phyloP scores from a whole-genome alignment of 37 sponge, comb jelly and placozoan species.

The Diacarnus erythraeanus region DNA sequence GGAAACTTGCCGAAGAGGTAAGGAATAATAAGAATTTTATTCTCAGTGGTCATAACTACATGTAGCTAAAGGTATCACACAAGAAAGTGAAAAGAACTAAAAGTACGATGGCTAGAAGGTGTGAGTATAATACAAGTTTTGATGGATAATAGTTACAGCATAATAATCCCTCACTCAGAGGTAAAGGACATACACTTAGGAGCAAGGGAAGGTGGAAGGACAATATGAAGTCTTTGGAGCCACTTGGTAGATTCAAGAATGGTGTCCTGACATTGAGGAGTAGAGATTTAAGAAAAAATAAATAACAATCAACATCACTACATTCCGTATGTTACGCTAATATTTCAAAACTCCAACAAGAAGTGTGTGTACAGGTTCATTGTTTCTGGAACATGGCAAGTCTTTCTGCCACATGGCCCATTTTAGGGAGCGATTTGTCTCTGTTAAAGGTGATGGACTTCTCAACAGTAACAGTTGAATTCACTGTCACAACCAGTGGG shows the following conservation, averaged over 20 bases:
- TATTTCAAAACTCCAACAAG: background rate
- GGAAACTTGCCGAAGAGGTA: conserved; percentile 20
- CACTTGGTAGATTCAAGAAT: conserved; percentile 47
- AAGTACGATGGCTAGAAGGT: background rate
- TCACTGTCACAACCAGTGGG: background rate
- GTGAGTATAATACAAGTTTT: background rate
- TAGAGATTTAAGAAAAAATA: background rate
- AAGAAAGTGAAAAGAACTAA: conserved; percentile 2
- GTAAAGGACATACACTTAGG: conserved; percentile 8
- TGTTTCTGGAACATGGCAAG: conserved; percentile 41
- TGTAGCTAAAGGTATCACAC: background rate
- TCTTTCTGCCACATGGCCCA: conserved; percentile 26
- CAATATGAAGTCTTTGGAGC: conserved; percentile 31
- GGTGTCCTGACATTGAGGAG: conserved; percentile 21
- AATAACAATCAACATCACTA: background rate
- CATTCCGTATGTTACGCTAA: background rate
- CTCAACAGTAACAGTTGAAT: background rate
- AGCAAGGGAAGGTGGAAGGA: conserved; percentile 64
- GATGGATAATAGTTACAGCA: background rate
- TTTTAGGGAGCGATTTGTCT: conserved; percentile 6
- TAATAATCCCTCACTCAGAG: background rate
- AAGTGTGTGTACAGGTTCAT: background rate
- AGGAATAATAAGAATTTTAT: background rate
- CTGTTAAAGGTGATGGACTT: background rate
- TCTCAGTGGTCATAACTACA: background rate